Conservation (phyloP, 2,113 vertebrate species). For the Xenopus borealis region DNA sequence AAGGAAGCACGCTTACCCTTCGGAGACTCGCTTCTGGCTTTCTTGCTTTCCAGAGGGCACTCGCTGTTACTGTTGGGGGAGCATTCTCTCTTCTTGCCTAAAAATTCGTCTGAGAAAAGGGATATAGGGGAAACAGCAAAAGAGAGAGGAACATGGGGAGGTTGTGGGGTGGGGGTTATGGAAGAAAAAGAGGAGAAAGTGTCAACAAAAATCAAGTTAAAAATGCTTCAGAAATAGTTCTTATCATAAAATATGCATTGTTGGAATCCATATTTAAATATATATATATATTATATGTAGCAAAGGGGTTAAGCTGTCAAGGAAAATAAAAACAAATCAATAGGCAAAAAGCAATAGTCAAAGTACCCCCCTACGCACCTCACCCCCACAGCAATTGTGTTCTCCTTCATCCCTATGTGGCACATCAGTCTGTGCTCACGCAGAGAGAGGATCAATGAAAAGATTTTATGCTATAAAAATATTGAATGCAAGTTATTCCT, state of each 20-base stretch:
- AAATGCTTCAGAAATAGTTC: conserved; percentile 17
- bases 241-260: background rate
- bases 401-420: conserved; percentile 5
- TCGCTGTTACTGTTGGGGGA: conserved; percentile 88
- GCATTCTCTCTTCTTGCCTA: conserved; percentile 88
- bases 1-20: conserved; percentile 74
- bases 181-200: conserved; percentile 14
- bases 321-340: background rate
- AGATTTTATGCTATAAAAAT: conserved; percentile 54
- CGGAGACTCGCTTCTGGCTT: conserved; percentile 84
- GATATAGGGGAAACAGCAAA: conserved; percentile 46
- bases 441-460: conserved; percentile 54
- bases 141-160: conserved; percentile 2
- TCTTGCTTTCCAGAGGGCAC: conserved; percentile 88
- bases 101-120: conserved; percentile 76
- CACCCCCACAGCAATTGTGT: background rate
- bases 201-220: conserved; percentile 31
- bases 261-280: background rate
- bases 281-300: no score
- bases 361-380: background rate
- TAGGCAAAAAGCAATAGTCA: background rate
- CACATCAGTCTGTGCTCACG: conserved; percentile 4
- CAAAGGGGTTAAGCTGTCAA: background rate
- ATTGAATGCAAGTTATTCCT: conserved; percentile 61
- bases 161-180: background rate